A percentile compares a stretch with the other conserved stretches of the same genome.
These are phyloP conservation scores for Vanessa atalanta DNA, from an alignment of 1,140 invertebrate genomes.

Conservation along the genomic window DNA sequence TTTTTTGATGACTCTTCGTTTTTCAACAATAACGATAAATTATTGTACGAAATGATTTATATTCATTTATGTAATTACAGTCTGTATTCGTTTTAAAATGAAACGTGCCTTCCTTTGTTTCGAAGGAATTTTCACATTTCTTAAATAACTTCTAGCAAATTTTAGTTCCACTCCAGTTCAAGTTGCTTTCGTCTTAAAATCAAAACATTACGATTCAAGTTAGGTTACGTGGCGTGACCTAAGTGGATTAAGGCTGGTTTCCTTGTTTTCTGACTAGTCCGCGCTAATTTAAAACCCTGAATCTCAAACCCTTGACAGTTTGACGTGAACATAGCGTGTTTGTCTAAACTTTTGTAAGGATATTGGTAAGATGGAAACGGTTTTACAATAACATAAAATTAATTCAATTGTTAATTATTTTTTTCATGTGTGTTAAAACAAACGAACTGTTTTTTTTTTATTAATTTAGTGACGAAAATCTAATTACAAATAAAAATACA, in stretches of 20 bases:
- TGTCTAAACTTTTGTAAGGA: constrained; percentile 48
- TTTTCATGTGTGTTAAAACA: too few relatives aligned
- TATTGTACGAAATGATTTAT: too few relatives aligned
- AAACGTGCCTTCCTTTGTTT: not conserved
- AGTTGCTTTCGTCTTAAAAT: constrained; percentile 29
- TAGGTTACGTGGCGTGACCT: constrained; percentile 53
- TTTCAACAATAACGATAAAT: too few relatives aligned
- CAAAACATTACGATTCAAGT: constrained; percentile 35
- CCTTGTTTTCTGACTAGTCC: constrained; percentile 56
- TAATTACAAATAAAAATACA: too few relatives aligned
- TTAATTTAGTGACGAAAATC: not conserved
- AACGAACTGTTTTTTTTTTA: too few relatives aligned
- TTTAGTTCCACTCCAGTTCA: constrained; percentile 13
- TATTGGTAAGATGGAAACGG: constrained; percentile 41
- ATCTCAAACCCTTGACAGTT: constrained; percentile 62
- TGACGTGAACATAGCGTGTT: constrained; percentile 65
- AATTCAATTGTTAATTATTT: not conserved
- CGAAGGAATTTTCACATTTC: constrained; percentile 9
- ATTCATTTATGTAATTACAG: not conserved
- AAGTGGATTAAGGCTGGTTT: constrained; percentile 53
- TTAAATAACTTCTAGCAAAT: constrained; percentile 13
- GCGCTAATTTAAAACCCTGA: constrained; percentile 66
- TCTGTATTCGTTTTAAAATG: not conserved
- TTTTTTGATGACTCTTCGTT: too few relatives aligned
- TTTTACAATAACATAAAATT: not conserved